phyloP scores from a whole-genome alignment of 2,113 vertebrate genomes.

The Centrocercus urophasianus region DNA sequence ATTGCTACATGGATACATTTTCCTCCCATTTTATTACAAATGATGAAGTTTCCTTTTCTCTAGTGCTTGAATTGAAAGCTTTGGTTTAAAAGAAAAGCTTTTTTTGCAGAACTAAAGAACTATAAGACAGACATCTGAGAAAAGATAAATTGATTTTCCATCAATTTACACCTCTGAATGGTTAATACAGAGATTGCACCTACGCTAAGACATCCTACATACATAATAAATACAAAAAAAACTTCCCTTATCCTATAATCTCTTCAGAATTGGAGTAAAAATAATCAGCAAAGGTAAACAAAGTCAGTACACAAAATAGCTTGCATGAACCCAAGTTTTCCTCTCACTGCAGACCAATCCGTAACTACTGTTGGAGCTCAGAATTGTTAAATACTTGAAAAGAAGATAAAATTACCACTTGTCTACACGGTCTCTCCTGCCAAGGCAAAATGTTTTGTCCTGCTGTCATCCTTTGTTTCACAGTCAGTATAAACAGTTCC shows the following conservation, averaged over 20 bases:
- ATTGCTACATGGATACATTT: not conserved
- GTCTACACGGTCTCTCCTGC: not conserved
- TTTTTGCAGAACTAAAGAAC: not conserved
- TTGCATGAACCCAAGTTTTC: not conserved
- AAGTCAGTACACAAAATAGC: not conserved
- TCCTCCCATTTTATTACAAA: not conserved
- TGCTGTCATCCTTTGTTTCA: conserved; percentile 25
- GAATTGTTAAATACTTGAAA: not conserved
- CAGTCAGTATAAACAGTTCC: conserved; percentile 6
- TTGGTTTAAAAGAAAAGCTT: not conserved
- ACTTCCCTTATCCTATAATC: not conserved
- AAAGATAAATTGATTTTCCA: not conserved
- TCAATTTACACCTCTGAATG: not conserved
- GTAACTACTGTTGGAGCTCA: not conserved
- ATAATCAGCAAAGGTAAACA: not conserved
- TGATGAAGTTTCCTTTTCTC: not conserved
- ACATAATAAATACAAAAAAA: not conserved
- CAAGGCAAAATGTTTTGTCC: conserved; percentile 28
- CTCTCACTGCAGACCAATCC: not conserved
- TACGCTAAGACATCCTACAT: not conserved
- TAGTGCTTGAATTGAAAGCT: not conserved
- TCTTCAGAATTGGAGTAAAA: not conserved
- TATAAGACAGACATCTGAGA: not conserved
- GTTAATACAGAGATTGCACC: not conserved
- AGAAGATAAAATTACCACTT: conserved; percentile 26